Evolutionary conservation across 2,797 vertebrate genomes (phyloP).

Genomic region (Phoebastria nigripes): DNA sequence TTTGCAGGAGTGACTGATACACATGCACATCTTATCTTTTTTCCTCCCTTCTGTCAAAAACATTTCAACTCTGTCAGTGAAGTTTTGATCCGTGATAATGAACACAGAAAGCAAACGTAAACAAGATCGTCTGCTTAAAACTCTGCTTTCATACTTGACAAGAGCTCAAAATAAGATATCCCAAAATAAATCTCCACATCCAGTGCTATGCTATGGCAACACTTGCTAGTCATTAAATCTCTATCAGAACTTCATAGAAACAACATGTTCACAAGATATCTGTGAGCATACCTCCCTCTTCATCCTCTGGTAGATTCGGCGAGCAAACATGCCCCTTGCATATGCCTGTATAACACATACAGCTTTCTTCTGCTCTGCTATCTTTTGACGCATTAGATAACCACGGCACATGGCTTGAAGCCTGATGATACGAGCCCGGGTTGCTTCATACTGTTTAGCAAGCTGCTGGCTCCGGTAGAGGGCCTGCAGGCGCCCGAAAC

Average conservation of each 20-base stretch:
- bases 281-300: slow-evolving; percentile 74
- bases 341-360: slow-evolving; percentile 85
- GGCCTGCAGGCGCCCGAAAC: slow-evolving; percentile 89
- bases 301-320: slow-evolving; percentile 70
- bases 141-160: background rate
- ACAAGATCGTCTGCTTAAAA: background rate
- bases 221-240: background rate
- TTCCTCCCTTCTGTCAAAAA: background rate
- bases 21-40: background rate
- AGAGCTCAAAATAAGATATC: background rate
- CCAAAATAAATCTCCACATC: background rate
- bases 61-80: background rate
- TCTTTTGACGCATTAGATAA: slow-evolving; percentile 79
- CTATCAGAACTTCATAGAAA: background rate
- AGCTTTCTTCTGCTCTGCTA: slow-evolving; percentile 77
- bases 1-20: background rate
- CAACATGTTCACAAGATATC: background rate
- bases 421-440: slow-evolving; percentile 62
- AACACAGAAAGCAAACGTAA: background rate
- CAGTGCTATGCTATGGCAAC: background rate
- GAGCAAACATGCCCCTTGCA: slow-evolving; percentile 83
- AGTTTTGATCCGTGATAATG: background rate
- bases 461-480: slow-evolving; percentile 81
- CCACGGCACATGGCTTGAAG: slow-evolving; percentile 84
- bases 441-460: slow-evolving; percentile 75